Base-by-base conservation (phyloP, 2,113 vertebrate genomes). In the Dicrurus megarhynchus region DNA sequence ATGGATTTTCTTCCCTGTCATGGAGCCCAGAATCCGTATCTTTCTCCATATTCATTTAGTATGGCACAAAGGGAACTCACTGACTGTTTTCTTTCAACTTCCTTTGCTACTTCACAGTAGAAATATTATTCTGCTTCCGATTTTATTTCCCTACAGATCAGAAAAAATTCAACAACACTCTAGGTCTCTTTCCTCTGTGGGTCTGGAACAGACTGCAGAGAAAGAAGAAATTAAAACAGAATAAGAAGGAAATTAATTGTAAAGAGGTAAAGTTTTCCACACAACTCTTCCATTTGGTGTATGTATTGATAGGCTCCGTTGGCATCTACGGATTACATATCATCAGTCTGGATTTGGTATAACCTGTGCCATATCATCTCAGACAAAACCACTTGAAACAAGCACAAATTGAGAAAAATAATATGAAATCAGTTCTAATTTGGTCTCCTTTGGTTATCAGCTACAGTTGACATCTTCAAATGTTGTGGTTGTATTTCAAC, bases 1-100 rank as follows among this genome's bases (percentile, higher is more conserved):
- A 94, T 97, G 96, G 98, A 98, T 98, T 98, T 98, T 97, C 98
- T 98, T 97, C 97, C 95, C 86, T 88, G 87, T 96, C 37, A 65
- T 94, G 74, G 91, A 98, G 98, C 95, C 97, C 98, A 98, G 96
- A 98, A 98, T 98, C 97, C 96, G 86, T 98, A 98, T 97, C 94
- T 98, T 97, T 97, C 97, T 96, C 84, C 97, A 97, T 95, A 96
- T 94, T 97, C 97, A 97, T 96, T 97, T 97, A 97, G 97, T 95
- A 97, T 93, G 95, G 93, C 93, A 70, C 87, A 95, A 74, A 91
- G 42, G 81, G 75, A 97, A 88, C 96, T 96, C 88, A 84, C 39
- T 86, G 56, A 35, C 52, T 89, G 19, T 46, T 94, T 93, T 81
- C 46, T 53, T 90, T 57, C 57, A 89, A 42, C 53, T 93, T 95